Conservation (phyloP, 2,888 invertebrate species). For the Cyclophora punctaria region DNA sequence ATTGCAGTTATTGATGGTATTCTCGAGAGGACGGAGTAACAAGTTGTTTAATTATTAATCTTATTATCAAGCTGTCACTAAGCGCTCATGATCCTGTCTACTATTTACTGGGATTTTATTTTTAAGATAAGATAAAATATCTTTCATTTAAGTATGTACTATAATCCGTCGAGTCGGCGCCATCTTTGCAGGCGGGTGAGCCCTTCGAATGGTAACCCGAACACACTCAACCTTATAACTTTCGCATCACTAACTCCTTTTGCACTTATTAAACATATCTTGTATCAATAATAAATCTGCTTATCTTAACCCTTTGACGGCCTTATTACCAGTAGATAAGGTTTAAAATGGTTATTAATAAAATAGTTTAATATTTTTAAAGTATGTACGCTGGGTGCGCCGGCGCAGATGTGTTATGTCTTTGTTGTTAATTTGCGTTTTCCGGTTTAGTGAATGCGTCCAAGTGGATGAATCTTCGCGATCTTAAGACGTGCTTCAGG, state of each 20-base stretch:
- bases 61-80: no score
- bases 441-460: constrained; percentile 69
- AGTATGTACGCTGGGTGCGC: constrained; percentile 26
- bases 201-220: constrained; percentile 34
- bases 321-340: constrained; percentile 24
- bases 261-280: constrained; percentile 70
- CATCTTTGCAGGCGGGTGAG: no score
- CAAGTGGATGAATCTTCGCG: constrained; percentile 35
- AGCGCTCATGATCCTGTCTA: no score
- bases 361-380: no score
- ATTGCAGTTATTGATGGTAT: no score
- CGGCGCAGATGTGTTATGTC: constrained; percentile 67
- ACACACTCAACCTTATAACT: constrained; percentile 47
- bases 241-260: constrained; percentile 57
- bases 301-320: constrained; percentile 24
- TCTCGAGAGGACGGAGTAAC: no score
- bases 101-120: no score
- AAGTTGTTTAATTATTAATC: no score
- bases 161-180: no score
- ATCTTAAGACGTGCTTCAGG: no score
- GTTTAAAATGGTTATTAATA: not conserved
- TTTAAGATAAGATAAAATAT: no score
- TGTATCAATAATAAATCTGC: constrained; percentile 63
- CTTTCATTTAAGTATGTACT: no score
- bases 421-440: constrained; percentile 74